Percentiles rank a stretch among this genome's conserved stretches.
Evolutionary conservation across 2,888 invertebrate genomes (phyloP).

Genomic region (Lithosia quadra): DNA sequence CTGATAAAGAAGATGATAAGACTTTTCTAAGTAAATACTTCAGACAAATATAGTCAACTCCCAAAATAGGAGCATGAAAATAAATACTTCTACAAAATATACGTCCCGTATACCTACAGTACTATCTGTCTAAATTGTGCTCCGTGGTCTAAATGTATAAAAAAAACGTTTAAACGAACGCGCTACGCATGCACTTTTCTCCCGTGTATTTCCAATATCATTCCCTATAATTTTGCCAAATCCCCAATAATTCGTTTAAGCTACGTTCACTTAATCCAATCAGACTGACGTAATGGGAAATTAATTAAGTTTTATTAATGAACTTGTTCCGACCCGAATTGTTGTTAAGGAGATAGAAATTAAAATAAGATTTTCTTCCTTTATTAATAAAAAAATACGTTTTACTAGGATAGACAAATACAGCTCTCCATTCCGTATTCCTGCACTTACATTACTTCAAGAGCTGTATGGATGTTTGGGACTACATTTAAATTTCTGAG

Average conservation of each 20-base stretch:
- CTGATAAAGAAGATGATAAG: too few relatives aligned
- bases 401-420: too few relatives aligned
- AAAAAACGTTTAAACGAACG: background rate
- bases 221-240: constrained; percentile 75
- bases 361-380: constrained; percentile 27
- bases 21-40: too few relatives aligned
- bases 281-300: constrained; percentile 79
- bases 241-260: constrained; percentile 81
- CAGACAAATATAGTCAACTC: too few relatives aligned
- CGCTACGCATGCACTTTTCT: too few relatives aligned
- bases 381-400: background rate
- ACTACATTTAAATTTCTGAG: too few relatives aligned
- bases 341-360: constrained; percentile 39
- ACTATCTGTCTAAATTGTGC: background rate
- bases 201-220: constrained; percentile 54
- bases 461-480: background rate
- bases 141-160: background rate
- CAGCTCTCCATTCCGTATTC: too few relatives aligned
- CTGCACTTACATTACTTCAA: background rate
- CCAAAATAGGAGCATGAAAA: too few relatives aligned
- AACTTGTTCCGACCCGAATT: constrained; percentile 59
- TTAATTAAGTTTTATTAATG: constrained; percentile 83
- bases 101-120: too few relatives aligned
- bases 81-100: too few relatives aligned
- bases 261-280: constrained; percentile 77